Evolutionary conservation across 2,113 vertebrate species (phyloP), one percentile per base, ranked within the genome.

Genomic region (Neogobius melanostomus): DNA sequence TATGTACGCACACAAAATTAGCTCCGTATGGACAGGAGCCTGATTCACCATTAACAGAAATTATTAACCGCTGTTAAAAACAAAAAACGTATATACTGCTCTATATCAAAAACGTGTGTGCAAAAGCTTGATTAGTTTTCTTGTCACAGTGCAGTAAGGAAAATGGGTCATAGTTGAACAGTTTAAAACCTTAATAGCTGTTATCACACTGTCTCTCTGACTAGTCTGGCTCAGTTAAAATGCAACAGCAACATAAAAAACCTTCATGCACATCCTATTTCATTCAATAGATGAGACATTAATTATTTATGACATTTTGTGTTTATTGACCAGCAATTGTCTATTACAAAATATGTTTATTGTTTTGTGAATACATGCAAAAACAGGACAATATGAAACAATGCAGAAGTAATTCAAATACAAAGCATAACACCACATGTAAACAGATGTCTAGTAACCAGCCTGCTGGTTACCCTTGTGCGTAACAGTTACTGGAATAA

Each of bases 271-370:
- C 15, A 15, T 11, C 9, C 4, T 45, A 5, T n/a, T 8, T 61
- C 36, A 45, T 61, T 8, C 44, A 61, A n/a, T 14, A 43, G 6
- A 60, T 6, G 36, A 56, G 17, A 56, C 9, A 11, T 6, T 15
- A 11, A 60, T 14, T 14, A 42, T 11, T 11, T 56, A 21, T 21
- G 4, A 11, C 6, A 28, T 56, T 11, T 56, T 28, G 67, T 74
- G 85, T 43, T 82, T 79, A 88, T 84, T 1, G 79, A 76, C 86
- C 87, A 75, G 87, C 88, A 84, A 87, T 76, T 83, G 85, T n/a
- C 53, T 53, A 64, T 71, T 56, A 66, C 64, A 62, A 60, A 62
- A 46, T 46, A 15, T 11, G 47, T 28, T 47, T 53, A 72, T 16
- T 70, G 69, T 49, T 8, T 61, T 44, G 11, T 16, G 52, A 57